Evolutionary conservation across 2,888 invertebrate genomes (phyloP).

Genomic region (Drosophila flavopinicola): DNA sequence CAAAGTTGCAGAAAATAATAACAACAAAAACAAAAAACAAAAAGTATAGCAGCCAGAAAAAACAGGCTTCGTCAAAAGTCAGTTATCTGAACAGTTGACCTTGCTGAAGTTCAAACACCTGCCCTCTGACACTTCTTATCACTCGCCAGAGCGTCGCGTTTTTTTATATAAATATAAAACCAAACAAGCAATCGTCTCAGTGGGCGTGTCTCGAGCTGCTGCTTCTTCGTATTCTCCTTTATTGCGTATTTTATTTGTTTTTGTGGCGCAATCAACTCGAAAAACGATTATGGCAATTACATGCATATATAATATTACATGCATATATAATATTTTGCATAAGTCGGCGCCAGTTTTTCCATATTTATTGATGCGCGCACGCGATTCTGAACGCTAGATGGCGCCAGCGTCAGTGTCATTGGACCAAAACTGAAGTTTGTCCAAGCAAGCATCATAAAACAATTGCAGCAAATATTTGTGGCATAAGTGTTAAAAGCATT

Average conservation of each 20-base stretch:
- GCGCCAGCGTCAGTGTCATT: constrained; percentile 20
- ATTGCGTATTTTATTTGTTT: constrained; percentile 11
- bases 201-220: constrained; percentile 56
- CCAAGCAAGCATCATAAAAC: neutral
- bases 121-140: constrained; percentile 73
- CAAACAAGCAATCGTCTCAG: constrained; percentile 35
- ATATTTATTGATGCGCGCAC: constrained; percentile 18
- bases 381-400: constrained; percentile 31
- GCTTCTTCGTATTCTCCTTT: neutral
- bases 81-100: constrained; percentile 54
- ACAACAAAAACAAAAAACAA: neutral
- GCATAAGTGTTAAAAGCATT: constrained; percentile 3
- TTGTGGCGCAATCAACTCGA: constrained; percentile 21
- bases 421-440: neutral
- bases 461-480: constrained; percentile 39
- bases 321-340: constrained; percentile 4
- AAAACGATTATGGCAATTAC: constrained; percentile 23
- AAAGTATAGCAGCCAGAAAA: neutral
- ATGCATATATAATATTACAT: neutral
- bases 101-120: constrained; percentile 72
- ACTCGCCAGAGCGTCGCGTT: constrained; percentile 26
- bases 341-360: neutral
- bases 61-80: neutral
- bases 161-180: constrained; percentile 48
- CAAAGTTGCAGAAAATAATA: neutral